Percentiles rank a stretch among this genome's conserved stretches.
Evolutionary conservation across 53 echinoderm and acorn worm species (phyloP).

Genomic region (Apostichopus leukothele): DNA sequence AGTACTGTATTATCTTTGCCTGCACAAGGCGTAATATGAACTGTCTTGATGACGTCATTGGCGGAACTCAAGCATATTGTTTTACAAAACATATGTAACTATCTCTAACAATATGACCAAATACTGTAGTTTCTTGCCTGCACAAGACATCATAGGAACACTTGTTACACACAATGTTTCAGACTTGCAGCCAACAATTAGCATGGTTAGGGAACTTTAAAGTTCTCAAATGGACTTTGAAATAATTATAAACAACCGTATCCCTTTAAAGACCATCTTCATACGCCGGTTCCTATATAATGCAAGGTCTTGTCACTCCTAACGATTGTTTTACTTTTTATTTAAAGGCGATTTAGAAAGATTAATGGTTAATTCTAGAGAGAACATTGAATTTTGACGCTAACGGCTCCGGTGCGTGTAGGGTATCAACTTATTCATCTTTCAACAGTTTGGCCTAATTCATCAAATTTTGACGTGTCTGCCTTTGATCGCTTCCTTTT

Average conservation of each 20-base stretch:
- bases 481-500: background rate
- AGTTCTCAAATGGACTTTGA: too few relatives aligned
- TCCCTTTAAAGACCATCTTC: background rate
- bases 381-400: background rate
- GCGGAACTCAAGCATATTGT: too few relatives aligned
- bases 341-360: constrained; percentile 13
- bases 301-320: background rate
- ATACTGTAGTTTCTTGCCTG: too few relatives aligned
- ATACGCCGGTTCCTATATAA: background rate
- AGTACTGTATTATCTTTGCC: too few relatives aligned
- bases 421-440: constrained; percentile 2
- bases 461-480: background rate
- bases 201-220: too few relatives aligned
- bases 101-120: too few relatives aligned
- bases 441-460: background rate
- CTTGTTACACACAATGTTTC: too few relatives aligned
- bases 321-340: constrained; percentile 1
- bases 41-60: too few relatives aligned
- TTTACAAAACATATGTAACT: too few relatives aligned
- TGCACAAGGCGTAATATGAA: too few relatives aligned
- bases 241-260: background rate
- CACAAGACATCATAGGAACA: too few relatives aligned
- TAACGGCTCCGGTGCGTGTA: constrained; percentile 10
- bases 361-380: constrained; percentile 20
- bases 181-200: too few relatives aligned